Evolutionary conservation across 2,888 invertebrate species (phyloP).

Genomic region (Nemotelus nigrinus): DNA sequence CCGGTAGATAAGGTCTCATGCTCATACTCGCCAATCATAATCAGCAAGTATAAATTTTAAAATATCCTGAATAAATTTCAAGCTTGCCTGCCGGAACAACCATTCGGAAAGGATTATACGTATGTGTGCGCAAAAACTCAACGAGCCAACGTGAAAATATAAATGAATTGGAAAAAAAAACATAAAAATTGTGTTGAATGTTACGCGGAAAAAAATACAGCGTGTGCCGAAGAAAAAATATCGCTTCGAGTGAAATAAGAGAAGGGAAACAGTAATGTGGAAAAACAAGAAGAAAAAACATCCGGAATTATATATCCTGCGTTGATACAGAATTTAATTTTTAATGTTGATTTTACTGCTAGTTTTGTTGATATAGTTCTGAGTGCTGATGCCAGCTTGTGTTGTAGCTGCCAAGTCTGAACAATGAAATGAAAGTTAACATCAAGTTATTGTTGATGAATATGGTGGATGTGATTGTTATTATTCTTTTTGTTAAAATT

Average conservation of each 20-base stretch:
- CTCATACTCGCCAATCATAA: not conserved
- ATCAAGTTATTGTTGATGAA: too few species aligned
- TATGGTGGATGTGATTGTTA: too few species aligned
- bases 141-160: constrained; percentile 22
- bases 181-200: not conserved
- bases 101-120: constrained; percentile 11
- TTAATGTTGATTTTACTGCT: not conserved
- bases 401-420: too few species aligned
- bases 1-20: not conserved
- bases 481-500: too few species aligned
- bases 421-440: too few species aligned
- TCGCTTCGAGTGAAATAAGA: too few species aligned
- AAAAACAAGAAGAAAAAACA: not conserved
- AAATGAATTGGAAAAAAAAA: constrained; percentile 15
- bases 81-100: not conserved
- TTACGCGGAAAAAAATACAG: too few species aligned
- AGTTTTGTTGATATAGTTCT: too few species aligned
- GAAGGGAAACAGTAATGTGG: too few species aligned
- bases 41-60: constrained; percentile 19
- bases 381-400: too few species aligned
- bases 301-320: not conserved
- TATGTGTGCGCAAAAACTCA: not conserved
- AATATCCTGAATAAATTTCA: constrained; percentile 21
- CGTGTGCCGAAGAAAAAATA: too few species aligned
- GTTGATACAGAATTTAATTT: not conserved